Evolutionary conservation across 2,113 vertebrate species (phyloP).

Genomic region (Thunnus maccoyii): DNA sequence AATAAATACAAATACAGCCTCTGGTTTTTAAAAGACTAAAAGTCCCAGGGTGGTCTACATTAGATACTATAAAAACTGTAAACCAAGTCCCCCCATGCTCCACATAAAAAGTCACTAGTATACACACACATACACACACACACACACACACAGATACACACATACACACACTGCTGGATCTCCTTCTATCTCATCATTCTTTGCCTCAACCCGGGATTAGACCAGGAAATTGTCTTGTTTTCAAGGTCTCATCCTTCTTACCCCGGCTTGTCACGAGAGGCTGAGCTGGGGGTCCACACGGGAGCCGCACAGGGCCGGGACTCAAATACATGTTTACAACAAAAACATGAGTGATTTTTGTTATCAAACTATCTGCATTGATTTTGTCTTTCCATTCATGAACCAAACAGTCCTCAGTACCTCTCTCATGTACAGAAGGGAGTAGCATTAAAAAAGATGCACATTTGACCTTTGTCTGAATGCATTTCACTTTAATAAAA

Average conservation of each 20-base stretch:
- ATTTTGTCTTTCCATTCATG: not conserved
- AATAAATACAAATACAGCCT: not conserved
- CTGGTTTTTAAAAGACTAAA: not conserved
- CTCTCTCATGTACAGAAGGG: not conserved
- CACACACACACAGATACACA: not conserved
- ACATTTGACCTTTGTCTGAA: not conserved
- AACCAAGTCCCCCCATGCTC: conserved; percentile 7
- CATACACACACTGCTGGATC: conserved; percentile 7
- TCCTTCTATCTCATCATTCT: conserved; percentile 35
- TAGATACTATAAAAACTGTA: conserved; percentile 6
- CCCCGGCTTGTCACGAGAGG: conserved; percentile 51
- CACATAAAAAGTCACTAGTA: conserved; percentile 1
- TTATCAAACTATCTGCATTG: not conserved
- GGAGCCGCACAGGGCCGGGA: not conserved
- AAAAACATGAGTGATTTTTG: not conserved
- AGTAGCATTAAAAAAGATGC: not conserved
- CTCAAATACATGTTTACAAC: conserved; percentile 7
- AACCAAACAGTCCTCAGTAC: not conserved
- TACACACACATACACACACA: not conserved
- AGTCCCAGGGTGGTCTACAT: conserved; percentile 3
- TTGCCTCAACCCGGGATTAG: conserved; percentile 65
- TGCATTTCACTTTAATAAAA: conserved; percentile 1
- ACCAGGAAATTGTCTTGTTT: conserved; percentile 77
- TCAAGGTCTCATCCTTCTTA: conserved; percentile 64
- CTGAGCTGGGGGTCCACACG: conserved; percentile 38